A percentile compares a stretch with the other conserved stretches of the same genome.
These are phyloP conservation scores for Tadarida brasiliensis DNA, from an alignment of 2,797 vertebrate species.

Conservation along the genomic window DNA sequence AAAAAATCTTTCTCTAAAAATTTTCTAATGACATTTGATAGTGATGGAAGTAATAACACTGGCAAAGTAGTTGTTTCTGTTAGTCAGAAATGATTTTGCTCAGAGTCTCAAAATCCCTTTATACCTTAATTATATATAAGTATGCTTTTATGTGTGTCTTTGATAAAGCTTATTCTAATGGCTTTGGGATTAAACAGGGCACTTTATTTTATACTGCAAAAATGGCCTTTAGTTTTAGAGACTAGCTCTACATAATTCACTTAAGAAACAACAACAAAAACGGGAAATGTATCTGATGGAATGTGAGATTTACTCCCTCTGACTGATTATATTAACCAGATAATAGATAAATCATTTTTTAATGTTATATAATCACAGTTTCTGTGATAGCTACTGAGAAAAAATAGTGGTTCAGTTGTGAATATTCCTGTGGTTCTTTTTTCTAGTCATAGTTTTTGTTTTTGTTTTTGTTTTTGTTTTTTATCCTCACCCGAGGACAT, in stretches of 20 bases:
- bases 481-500: too few species aligned
- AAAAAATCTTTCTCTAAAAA: conserved; percentile 70
- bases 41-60: conserved; percentile 44
- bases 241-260: background rate
- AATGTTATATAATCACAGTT: background rate
- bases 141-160: background rate
- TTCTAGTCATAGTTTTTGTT: background rate
- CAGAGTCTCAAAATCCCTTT: conserved; percentile 6
- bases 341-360: background rate
- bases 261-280: conserved; percentile 37
- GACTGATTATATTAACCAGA: background rate
- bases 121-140: background rate
- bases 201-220: background rate
- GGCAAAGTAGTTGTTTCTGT: background rate
- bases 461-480: too few species aligned
- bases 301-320: background rate
- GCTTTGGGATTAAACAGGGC: background rate
- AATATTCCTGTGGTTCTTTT: background rate
- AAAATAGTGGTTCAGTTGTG: background rate
- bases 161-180: background rate
- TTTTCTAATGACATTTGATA: conserved; percentile 60
- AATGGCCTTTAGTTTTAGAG: conserved; percentile 20
- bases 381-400: background rate
- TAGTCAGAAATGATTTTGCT: conserved; percentile 22
- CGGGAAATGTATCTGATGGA: background rate